Conservation (phyloP, 2,888 invertebrate species). For the Cartodere bifasciata region DNA sequence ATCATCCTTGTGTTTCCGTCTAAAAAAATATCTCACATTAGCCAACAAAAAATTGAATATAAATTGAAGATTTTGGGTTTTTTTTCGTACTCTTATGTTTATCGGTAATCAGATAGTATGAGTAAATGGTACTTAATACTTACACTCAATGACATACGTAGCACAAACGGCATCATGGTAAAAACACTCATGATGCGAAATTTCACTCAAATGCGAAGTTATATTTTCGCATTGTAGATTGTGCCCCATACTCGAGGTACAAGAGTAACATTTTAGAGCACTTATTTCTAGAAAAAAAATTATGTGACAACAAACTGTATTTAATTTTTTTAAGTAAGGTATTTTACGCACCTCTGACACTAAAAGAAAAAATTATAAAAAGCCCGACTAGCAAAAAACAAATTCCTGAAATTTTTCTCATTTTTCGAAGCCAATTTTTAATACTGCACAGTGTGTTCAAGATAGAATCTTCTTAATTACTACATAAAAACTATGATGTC, state of each 20-base stretch:
- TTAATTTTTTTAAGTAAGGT: no score
- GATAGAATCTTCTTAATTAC: no score
- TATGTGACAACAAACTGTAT: no score
- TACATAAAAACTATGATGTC: no score
- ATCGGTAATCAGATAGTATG: not conserved
- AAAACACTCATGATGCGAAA: constrained; percentile 17
- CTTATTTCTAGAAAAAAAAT: no score
- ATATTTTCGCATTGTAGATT: constrained; percentile 7
- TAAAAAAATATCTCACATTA: constrained; percentile 12
- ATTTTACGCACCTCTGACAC: no score
- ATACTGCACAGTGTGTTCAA: no score
- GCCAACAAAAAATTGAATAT: constrained; percentile 1
- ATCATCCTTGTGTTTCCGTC: constrained; percentile 22
- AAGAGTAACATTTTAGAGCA: constrained; percentile 9
- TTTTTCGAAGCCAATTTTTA: no score
- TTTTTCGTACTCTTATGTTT: constrained; percentile 1
- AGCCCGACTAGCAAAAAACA: no score
- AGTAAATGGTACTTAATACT: constrained; percentile 12
- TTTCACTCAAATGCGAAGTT: not conserved
- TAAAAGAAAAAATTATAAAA: no score
- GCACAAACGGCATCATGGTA: constrained; percentile 23
- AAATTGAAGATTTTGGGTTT: not conserved
- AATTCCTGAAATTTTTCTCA: no score
- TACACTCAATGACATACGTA: constrained; percentile 24
- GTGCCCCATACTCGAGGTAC: constrained; percentile 7